phyloP scores from a whole-genome alignment of 2,888 invertebrate species.

The Megalurothrips usitatus region DNA sequence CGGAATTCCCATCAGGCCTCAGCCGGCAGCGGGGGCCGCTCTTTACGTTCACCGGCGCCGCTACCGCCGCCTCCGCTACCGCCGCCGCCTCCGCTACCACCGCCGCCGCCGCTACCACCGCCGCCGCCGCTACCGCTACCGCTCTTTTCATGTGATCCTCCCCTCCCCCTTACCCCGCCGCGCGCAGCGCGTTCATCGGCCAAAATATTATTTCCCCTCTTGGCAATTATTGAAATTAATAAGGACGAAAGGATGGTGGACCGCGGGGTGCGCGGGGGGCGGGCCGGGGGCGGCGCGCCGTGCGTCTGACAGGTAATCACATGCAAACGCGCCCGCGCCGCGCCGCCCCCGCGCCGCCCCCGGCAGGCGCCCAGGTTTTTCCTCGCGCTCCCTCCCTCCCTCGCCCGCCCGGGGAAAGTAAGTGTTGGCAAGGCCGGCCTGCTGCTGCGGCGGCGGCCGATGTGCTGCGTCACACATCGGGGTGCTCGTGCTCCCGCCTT shows the following conservation, averaged over 20 bases:
- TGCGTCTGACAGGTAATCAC: conserved; percentile 29
- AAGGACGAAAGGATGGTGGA: background rate
- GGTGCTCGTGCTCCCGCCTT: no score
- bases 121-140: background rate
- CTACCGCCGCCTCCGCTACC: background rate
- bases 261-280: conserved; percentile 18
- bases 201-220: background rate
- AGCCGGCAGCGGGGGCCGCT: background rate
- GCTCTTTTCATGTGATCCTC: background rate
- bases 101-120: background rate
- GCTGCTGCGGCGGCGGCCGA: background rate
- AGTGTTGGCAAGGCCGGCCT: background rate
- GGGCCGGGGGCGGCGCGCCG: conserved; percentile 12
- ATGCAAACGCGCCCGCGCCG: conserved; percentile 25
- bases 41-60: background rate
- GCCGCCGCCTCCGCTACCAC: background rate
- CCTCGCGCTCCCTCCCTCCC: background rate
- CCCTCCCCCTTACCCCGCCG: background rate
- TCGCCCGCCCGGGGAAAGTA: background rate
- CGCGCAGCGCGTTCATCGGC: background rate
- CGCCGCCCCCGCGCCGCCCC: conserved; percentile 15
- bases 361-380: background rate
- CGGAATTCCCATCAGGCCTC: background rate
- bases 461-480: background rate
- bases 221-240: conserved; percentile 20